These are phyloP conservation scores for Noctua janthina DNA, from an alignment of 2,888 invertebrate genomes.

Conservation along the genomic window DNA sequence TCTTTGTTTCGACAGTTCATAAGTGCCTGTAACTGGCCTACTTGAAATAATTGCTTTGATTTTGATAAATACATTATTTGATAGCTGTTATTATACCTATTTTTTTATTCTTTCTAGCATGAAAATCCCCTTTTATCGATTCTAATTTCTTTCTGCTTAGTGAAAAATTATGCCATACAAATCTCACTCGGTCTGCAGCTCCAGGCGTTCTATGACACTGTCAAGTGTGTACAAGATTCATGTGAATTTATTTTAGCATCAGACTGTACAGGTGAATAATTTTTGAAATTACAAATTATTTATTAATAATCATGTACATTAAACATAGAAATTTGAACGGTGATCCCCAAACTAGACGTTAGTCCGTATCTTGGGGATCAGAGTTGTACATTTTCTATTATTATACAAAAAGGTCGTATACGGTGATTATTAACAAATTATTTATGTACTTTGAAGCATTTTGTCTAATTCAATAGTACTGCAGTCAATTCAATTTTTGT, in stretches of 20 bases:
- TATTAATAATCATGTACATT: too few species aligned
- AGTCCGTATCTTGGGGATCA: too few species aligned
- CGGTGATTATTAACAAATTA: too few species aligned
- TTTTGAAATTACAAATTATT: not conserved
- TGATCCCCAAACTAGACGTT: too few species aligned
- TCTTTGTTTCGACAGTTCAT: too few species aligned
- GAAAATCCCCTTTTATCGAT: not conserved
- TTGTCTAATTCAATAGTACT: not conserved
- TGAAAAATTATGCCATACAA: slow-evolving; percentile 11
- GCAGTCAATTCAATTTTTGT: not conserved
- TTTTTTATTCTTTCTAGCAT: not conserved
- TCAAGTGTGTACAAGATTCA: slow-evolving; percentile 3
- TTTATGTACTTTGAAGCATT: not conserved
- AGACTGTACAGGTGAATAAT: slow-evolving; percentile 5
- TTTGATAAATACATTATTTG: too few species aligned
- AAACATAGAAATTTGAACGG: too few species aligned
- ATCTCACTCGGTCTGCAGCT: slow-evolving; percentile 10
- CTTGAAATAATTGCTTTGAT: too few species aligned
- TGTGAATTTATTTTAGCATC: slow-evolving; percentile 11
- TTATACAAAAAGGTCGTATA: too few species aligned
- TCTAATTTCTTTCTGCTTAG: not conserved
- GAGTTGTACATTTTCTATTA: too few species aligned
- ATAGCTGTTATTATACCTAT: not conserved
- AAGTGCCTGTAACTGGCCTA: too few species aligned
- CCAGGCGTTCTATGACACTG: slow-evolving; percentile 9